phyloP scores from a whole-genome alignment of 2,888 invertebrate genomes.

The Crioceris asparagi region DNA sequence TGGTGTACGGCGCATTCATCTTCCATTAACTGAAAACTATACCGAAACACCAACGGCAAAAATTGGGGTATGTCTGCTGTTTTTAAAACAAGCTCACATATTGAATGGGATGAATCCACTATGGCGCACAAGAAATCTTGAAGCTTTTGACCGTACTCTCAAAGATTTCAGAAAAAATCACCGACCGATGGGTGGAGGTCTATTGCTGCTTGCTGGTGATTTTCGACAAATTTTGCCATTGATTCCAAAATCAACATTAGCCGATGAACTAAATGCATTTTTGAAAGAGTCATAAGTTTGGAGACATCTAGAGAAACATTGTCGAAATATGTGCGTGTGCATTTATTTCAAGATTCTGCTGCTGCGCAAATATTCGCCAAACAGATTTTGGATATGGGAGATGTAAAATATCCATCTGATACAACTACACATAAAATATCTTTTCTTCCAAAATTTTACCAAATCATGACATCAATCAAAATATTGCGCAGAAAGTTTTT shows the following conservation, averaged over 20 bases:
- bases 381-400: not conserved
- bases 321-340: too few species aligned
- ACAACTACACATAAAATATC: not conserved
- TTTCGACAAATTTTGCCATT: conserved; percentile 1
- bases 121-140: not conserved
- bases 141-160: not conserved
- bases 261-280: conserved; percentile 1
- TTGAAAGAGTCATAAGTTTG: conserved; percentile 1
- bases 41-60: too few species aligned
- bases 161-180: too few species aligned
- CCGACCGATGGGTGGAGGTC: conserved; percentile 1
- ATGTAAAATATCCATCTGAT: conserved; percentile 2
- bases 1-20: too few species aligned
- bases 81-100: conserved; percentile 2
- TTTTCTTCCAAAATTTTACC: too few species aligned
- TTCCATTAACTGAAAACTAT: too few species aligned
- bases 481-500: too few species aligned
- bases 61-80: too few species aligned
- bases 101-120: too few species aligned
- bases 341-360: too few species aligned
- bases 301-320: too few species aligned
- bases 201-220: conserved; percentile 3
- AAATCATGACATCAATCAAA: too few species aligned
- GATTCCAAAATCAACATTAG: conserved; percentile 2
- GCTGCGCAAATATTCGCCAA: conserved; percentile 1